Percentiles rank a stretch among this genome's conserved stretches.
phyloP scores from a whole-genome alignment of 2,113 vertebrate genomes.

The Cyprinodon tularosa region DNA sequence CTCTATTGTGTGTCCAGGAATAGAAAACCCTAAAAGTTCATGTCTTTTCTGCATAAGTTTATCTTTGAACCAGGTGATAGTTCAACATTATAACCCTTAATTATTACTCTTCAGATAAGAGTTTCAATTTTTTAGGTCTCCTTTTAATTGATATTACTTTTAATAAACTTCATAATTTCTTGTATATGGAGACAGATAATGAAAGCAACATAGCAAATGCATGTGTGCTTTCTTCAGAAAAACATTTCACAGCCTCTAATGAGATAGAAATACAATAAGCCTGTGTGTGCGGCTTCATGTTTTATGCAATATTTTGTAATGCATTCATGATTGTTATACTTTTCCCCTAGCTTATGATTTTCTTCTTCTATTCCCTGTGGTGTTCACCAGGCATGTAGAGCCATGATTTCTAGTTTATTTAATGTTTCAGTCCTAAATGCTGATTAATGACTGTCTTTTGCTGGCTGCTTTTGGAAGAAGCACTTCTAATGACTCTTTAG shows the following conservation, averaged over 20 bases:
- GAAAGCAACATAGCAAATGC: slow-evolving; percentile 3
- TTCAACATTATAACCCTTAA: too few species aligned
- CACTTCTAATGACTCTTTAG: not conserved
- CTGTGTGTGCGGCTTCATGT: slow-evolving; percentile 35
- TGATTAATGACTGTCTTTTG: not conserved
- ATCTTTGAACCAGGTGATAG: too few species aligned
- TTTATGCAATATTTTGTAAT: slow-evolving; percentile 48
- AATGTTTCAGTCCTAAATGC: not conserved
- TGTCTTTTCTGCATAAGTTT: too few species aligned
- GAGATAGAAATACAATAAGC: slow-evolving; percentile 33
- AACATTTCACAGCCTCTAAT: slow-evolving; percentile 34
- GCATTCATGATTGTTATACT: slow-evolving; percentile 35
- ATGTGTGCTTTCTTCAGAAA: slow-evolving; percentile 27
- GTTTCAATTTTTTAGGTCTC: not conserved
- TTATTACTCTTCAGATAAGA: not conserved
- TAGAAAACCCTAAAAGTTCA: too few species aligned
- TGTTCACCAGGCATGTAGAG: not conserved
- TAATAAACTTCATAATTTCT: not conserved
- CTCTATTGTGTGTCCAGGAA: too few species aligned
- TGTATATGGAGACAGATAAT: not conserved
- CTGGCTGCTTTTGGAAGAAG: not conserved
- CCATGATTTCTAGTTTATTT: slow-evolving; percentile 9
- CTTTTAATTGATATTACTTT: slow-evolving; percentile 5
- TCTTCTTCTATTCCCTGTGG: slow-evolving; percentile 11
- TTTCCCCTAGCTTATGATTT: slow-evolving; percentile 10